These are phyloP conservation scores for Actinopyga echinites DNA, from an alignment of 53 echinoderm and acorn worm species.

Conservation along the genomic window DNA sequence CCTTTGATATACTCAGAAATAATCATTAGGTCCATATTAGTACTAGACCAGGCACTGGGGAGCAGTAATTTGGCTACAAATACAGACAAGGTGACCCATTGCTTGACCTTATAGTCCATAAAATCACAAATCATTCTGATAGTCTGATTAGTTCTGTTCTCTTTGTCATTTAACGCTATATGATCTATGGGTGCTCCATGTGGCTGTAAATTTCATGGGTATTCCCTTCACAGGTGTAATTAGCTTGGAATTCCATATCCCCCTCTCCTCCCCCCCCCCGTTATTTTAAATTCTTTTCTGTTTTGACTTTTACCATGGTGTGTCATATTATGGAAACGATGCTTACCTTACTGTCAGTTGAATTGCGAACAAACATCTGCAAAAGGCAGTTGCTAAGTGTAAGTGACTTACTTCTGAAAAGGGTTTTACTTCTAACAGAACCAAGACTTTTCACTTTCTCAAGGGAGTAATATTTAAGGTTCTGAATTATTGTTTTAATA, in stretches of 20 bases:
- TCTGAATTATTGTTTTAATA: too few species aligned
- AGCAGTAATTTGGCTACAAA: not conserved
- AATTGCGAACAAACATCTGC: too few species aligned
- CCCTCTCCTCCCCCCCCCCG: too few species aligned
- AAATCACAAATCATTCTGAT: constrained; percentile 32
- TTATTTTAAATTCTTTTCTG: too few species aligned
- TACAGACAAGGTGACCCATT: not conserved
- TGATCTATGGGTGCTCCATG: not conserved
- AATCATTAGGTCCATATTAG: not conserved
- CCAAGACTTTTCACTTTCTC: too few species aligned
- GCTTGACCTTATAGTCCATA: not conserved
- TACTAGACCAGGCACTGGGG: constrained; percentile 20
- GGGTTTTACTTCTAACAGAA: too few species aligned
- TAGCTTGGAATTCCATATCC: not conserved
- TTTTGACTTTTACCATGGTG: too few species aligned
- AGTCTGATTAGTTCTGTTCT: constrained; percentile 4
- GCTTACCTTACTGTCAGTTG: too few species aligned
- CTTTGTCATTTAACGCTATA: not conserved
- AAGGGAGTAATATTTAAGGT: too few species aligned
- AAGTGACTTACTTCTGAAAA: too few species aligned
- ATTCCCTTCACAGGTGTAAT: constrained; percentile 1
- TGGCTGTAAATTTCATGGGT: not conserved
- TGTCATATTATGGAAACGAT: too few species aligned
- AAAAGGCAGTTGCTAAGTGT: too few species aligned
- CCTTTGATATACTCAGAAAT: not conserved